These are phyloP conservation scores for Poeciliopsis gracilis DNA, from an alignment of 2,797 vertebrate species.

Conservation along the genomic window DNA sequence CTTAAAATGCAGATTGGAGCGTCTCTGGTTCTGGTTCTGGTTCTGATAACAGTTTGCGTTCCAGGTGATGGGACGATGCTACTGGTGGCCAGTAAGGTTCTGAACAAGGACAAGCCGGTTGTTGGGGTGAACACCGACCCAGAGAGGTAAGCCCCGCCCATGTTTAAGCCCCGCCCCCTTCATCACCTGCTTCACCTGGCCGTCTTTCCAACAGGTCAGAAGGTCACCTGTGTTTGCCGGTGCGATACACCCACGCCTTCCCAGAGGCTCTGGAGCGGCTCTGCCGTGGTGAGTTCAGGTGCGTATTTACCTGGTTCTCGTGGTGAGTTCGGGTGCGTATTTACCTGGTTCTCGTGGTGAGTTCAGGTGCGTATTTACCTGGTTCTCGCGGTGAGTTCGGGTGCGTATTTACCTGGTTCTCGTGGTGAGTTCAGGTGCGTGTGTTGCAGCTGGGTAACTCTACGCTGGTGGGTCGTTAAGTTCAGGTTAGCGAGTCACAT, in stretches of 20 bases:
- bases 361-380: conserved; percentile 89
- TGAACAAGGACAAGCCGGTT: conserved; percentile 93
- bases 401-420: conserved; percentile 75
- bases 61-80: conserved; percentile 98
- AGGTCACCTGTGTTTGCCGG: conserved; percentile 95
- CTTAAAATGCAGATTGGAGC: neutral
- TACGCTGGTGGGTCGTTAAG: neutral
- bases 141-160: conserved; percentile 85
- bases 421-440: conserved; percentile 96
- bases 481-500: conserved; percentile 7
- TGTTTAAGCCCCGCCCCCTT: conserved; percentile 61
- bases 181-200: neutral
- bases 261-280: conserved; percentile 93
- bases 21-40: neutral
- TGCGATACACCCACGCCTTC: conserved; percentile 90
- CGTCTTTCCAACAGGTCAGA: conserved; percentile 85
- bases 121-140: conserved; percentile 98
- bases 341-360: conserved; percentile 76
- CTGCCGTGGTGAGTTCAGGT: conserved; percentile 94
- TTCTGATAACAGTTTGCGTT: conserved; percentile 52
- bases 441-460: neutral
- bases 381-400: conserved; percentile 89
- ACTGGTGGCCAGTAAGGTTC: conserved; percentile 95
- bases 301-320: conserved; percentile 55
- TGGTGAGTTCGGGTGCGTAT: conserved; percentile 95